Conservation (phyloP, 2,797 vertebrate species). For the Sebastes melanostomus region DNA sequence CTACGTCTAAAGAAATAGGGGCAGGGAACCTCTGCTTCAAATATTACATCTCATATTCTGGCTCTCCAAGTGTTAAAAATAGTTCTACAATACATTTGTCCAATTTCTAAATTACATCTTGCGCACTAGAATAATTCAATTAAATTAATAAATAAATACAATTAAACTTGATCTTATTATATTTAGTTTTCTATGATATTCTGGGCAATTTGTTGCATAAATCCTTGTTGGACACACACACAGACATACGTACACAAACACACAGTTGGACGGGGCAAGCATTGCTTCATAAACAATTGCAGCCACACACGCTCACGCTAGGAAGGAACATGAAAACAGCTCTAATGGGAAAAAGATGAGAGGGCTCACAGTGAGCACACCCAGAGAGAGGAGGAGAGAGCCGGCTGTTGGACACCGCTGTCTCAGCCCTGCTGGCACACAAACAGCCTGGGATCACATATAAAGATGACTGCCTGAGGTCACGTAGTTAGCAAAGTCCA, state of each 20-base stretch:
- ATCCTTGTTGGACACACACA: neutral
- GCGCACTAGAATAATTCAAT: neutral
- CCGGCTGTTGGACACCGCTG: slow-evolving; percentile 54
- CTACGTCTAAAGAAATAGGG: neutral
- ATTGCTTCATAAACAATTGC: slow-evolving; percentile 73
- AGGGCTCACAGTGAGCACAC: slow-evolving; percentile 63
- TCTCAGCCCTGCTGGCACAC: slow-evolving; percentile 33
- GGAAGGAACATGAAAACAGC: slow-evolving; percentile 76
- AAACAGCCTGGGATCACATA: slow-evolving; percentile 30
- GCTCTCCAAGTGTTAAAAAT: neutral
- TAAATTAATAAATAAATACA: neutral
- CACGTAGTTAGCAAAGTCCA: neutral
- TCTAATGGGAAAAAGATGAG: slow-evolving; percentile 83
- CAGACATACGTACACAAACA: neutral
- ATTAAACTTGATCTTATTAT: neutral
- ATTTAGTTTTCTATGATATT: neutral
- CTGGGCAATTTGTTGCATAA: slow-evolving; percentile 5
- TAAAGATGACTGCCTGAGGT: slow-evolving; percentile 18
- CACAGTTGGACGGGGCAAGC: slow-evolving; percentile 44
- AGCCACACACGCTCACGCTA: slow-evolving; percentile 70
- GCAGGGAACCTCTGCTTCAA: neutral
- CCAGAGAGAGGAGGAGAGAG: slow-evolving; percentile 53
- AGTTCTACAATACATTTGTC: neutral
- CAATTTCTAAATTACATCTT: neutral
- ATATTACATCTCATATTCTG: neutral